Evolutionary conservation across 2,113 vertebrate genomes (phyloP), one percentile per base, ranked within the genome.

Genomic region (Coturnix japonica): DNA sequence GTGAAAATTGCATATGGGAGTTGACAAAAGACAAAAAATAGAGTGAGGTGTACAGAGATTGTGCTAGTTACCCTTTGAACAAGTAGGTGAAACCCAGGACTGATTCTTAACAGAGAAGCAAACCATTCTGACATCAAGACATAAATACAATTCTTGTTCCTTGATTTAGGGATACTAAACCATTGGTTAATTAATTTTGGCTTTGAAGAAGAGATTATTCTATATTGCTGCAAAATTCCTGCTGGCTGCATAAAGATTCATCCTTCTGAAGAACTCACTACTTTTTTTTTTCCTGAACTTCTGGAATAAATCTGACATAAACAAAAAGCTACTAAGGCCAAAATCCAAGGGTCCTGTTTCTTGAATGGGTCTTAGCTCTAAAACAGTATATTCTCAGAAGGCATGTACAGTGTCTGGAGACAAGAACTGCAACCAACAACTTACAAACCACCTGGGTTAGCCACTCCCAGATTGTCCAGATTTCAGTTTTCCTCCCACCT

Each of bases 41-140:
- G 73, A 91, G 56, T 35, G 21, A 83, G 11, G 25, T 66, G 51
- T 66, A 43, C 31, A 54, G 14, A 81, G 18, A 64, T 1, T n/a
- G 43, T 47, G 30, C 22, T 43, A 83, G 77, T 86, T 94, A 89
- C 77, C 69, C 86, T 88, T 47, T 13, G 21, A 80, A 46, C 44
- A 78, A 81, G 61, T 0, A 75, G 53, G n/a, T 72, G 70, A 75
- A 90, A 92, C 21, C 20, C 30, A 57, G 54, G 56, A 81, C 37
- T 81, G 65, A 77, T 72, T 91, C 57, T 78, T 61, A 60, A 93
- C 47, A 81, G 61, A 81, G 37, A 93, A 90, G 69, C 19, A 94
- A 94, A 86, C 43, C 51, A 64, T 83, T 70, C 43, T 39, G 65
- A 83, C 60, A 78, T 43, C 39, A 66, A 20, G 41, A 70, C 46